Evolutionary conservation across 2,797 vertebrate species (phyloP).

Genomic region (Sciurus vulgaris): DNA sequence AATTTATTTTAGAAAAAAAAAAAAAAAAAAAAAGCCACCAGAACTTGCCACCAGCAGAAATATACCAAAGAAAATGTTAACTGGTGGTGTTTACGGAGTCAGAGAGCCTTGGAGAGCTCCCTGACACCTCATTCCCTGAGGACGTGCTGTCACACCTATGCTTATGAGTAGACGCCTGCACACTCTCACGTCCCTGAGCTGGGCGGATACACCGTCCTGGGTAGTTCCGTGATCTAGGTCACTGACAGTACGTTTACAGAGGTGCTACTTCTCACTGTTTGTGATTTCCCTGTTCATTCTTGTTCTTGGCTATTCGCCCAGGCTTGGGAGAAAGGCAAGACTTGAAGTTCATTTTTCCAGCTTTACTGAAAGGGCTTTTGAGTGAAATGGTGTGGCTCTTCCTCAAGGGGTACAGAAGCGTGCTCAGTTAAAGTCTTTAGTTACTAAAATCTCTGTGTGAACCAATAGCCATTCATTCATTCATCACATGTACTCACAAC

Average conservation of each 20-base stretch:
- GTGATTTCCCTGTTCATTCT: background rate
- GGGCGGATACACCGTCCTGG: background rate
- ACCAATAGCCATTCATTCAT: background rate
- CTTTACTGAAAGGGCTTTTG: background rate
- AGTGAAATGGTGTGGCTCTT: background rate
- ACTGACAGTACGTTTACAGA: background rate
- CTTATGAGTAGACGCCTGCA: too few relatives aligned
- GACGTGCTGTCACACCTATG: accelerated
- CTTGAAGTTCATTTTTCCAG: background rate
- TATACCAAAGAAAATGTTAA: background rate
- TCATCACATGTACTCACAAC: background rate
- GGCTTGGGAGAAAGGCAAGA: background rate
- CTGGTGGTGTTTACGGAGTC: background rate
- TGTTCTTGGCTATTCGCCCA: background rate
- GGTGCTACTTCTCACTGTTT: background rate
- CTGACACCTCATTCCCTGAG: background rate
- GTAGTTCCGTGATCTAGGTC: background rate
- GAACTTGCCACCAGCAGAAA: background rate
- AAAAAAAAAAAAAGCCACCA: background rate
- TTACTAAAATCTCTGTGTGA: background rate
- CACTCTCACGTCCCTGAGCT: background rate
- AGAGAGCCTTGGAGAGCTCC: background rate
- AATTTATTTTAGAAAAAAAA: background rate
- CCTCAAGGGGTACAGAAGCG: background rate
- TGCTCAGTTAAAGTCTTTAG: background rate